These are phyloP conservation scores for Syngnathoides biaculeatus DNA, from an alignment of 2,113 vertebrate genomes.

Conservation along the genomic window DNA sequence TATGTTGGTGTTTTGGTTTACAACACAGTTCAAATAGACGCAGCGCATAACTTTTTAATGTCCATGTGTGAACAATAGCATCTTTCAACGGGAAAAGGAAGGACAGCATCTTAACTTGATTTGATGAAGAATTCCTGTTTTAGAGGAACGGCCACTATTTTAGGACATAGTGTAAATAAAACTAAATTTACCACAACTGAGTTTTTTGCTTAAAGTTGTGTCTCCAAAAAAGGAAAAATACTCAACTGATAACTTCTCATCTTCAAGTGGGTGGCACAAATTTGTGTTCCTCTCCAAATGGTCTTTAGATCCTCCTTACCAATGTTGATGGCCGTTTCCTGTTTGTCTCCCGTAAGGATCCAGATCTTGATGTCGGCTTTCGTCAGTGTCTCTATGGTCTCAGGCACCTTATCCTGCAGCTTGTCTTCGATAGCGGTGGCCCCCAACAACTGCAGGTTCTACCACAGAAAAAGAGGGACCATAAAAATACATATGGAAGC, in stretches of 20 bases:
- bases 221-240: no score
- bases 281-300: background rate
- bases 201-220: background rate
- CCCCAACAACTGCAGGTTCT: constrained; percentile 95
- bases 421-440: constrained; percentile 98
- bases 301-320: constrained; percentile 71
- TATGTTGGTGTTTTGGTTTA: no score
- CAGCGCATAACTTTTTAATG: no score
- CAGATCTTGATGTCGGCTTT: constrained; percentile 98
- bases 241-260: background rate
- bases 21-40: no score
- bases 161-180: no score
- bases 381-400: constrained; percentile 96
- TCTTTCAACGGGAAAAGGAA: background rate
- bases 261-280: background rate
- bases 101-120: background rate
- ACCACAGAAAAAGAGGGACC: constrained; percentile 6
- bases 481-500: constrained; percentile 5
- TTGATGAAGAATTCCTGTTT: background rate
- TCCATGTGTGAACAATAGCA: no score
- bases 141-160: background rate
- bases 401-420: constrained; percentile 94
- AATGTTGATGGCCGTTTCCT: constrained; percentile 97
- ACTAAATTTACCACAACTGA: background rate
- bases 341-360: constrained; percentile 98